Evolutionary conservation across 92 coral and sea anemone species (phyloP), one percentile per base, ranked within the genome.

Genomic region (Epizoanthus fatuus): DNA sequence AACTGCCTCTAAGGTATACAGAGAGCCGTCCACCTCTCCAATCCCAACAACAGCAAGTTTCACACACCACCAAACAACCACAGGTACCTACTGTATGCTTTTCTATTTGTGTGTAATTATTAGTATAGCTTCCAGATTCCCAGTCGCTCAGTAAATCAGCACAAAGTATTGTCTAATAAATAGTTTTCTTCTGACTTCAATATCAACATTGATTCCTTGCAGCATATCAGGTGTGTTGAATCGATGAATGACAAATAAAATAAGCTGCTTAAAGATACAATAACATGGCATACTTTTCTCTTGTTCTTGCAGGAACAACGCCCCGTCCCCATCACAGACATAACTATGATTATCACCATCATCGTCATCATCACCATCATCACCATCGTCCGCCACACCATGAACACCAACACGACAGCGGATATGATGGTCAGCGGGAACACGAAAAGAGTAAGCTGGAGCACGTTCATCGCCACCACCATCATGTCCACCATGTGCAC

Each of bases 311-410:
- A 22, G 69, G 42, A 56, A 25, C 15, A 4, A 56, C 12, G 7
- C 15, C 55, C 19, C 63, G 72, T 38, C 73, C 74, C 51, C 87
- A 56, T 56, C 69, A 35, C 20, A 47, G 45, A 8, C 29, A 59
- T 19, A 54, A 81, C 44, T 42, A 80, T 62, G 51, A 81, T 59
- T 19, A 84, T 70, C 57, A 64, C 4, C 69, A 65, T 10, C 12
- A n/a, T 13, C n/a, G 12, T 8, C n/a, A 42, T 11, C 74, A 59
- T 22, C 25, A 22, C 52, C 88, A 67, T n/a, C 69, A 69, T 20
- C 73, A 47, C 39, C 9, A 16, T 54, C 84, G 75, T 39, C 20
- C 16, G 35, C 63, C 67, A 51, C 88, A 89, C 55, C 89, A 83
- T 49, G 66, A 57, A 6, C 40, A 84, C 39, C 63, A 83, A 35